Evolutionary conservation across 2,888 invertebrate species (phyloP).

Genomic region (Galeopsomyia nigrocyanea): DNA sequence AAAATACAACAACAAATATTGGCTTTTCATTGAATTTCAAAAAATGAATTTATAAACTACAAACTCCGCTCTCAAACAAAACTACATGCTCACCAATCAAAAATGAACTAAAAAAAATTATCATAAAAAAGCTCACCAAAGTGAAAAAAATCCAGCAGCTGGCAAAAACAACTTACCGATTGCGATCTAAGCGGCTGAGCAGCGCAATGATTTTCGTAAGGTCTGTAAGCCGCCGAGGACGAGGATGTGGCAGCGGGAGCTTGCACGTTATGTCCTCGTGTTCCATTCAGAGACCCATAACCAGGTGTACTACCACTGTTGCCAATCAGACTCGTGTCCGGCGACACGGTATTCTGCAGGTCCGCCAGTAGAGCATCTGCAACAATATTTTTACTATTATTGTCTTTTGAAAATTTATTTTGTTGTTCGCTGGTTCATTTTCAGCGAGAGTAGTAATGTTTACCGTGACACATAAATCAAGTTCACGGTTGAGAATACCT

Average conservation of each 20-base stretch:
- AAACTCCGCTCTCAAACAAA: constrained; percentile 3
- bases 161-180: constrained; percentile 72
- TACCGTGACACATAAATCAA: too few species aligned
- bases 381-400: not conserved
- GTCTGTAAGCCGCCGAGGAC: constrained; percentile 51
- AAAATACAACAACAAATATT: too few species aligned
- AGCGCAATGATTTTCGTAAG: constrained; percentile 36
- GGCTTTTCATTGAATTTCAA: too few species aligned
- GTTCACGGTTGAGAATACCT: too few species aligned
- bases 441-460: too few species aligned
- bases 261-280: constrained; percentile 65
- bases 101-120: too few species aligned
- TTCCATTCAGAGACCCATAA: constrained; percentile 86
- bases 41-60: too few species aligned
- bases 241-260: not conserved
- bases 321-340: constrained; percentile 60
- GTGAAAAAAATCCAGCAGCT: constrained; percentile 4
- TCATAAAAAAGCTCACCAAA: constrained; percentile 3
- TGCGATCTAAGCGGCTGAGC: constrained; percentile 69
- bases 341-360: constrained; percentile 92
- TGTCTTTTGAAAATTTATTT: not conserved
- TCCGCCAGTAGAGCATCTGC: constrained; percentile 96
- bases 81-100: too few species aligned
- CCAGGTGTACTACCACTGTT: constrained; percentile 73
- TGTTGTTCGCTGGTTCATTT: too few species aligned